Base-by-base conservation (phyloP, 2,113 vertebrate genomes). In the zebrafish (Danio rerio) region DNA sequence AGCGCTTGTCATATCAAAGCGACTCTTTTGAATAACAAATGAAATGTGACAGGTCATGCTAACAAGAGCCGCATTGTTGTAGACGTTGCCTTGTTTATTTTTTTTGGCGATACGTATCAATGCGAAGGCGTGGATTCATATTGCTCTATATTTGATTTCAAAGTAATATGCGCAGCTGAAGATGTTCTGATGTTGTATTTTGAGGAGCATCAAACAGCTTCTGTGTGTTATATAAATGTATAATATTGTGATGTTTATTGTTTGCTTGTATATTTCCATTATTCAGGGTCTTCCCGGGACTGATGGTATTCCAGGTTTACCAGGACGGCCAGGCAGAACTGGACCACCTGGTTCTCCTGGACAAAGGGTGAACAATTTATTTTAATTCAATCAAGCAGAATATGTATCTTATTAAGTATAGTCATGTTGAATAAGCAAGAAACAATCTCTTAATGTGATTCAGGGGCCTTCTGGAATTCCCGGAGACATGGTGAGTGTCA, bases 231-330 rank as follows among this genome's bases (percentile, higher is more conserved):
- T 75, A 31, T 43, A 7, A 9, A 9, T 18, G n/a, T 55, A 42
- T 45, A 2, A 42, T 16, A 72, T 13, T 73, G 9, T 80, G 0
- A 0, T 42, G 5, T 45, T 31, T 72, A 85, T 88, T 84, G 62
- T 45, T 50, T 59, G 15, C 70, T 72, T 69, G n/a, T 55, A 18
- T 45, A 21, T 80, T 16, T 56, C 9, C 18, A 85, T 20, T 66
- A 11, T 88, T 78, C 66, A 97, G 96, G 96, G 96, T 69, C 86
- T 94, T 43, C 87, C 95, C 70, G 96, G 95, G 83, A 95, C 93
- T 88, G 96, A 96, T 0, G 96, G 96, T 9, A 80, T 97, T 86
- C 96, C 95, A 0, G 96, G 96, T 69, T 90, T 97, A 82, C 96
- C 96, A 0, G 96, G 96, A 18, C 91, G 95, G 75, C 96, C 95